A percentile compares a stretch with the other conserved stretches of the same genome.
phyloP scores from a whole-genome alignment of 92 coral and sea anemone species.

The Diadumene lineata region DNA sequence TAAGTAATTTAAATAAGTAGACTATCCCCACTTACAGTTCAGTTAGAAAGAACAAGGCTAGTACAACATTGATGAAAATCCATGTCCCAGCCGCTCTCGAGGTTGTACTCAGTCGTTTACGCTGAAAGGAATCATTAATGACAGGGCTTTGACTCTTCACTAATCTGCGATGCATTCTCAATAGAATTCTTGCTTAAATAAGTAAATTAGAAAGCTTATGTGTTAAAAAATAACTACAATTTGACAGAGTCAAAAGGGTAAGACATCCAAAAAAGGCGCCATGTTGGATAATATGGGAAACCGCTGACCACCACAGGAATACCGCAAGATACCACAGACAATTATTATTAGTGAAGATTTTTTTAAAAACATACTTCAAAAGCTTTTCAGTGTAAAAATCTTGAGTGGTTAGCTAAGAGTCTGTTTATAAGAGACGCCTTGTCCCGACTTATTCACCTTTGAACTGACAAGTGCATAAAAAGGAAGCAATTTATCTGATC shows the following conservation, averaged over 20 bases:
- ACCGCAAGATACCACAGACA: neutral
- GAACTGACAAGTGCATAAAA: neutral
- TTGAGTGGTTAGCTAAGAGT: neutral
- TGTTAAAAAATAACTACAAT: neutral
- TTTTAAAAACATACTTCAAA: neutral
- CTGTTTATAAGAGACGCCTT: too few relatives aligned
- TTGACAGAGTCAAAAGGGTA: neutral
- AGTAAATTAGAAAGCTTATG: neutral
- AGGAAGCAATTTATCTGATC: neutral
- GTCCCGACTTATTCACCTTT: slow-evolving; percentile 1
- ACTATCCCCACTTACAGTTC: slow-evolving; percentile 68
- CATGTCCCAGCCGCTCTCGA: slow-evolving; percentile 88
- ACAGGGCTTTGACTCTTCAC: slow-evolving; percentile 71
- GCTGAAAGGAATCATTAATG: slow-evolving; percentile 60
- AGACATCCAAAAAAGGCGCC: slow-evolving; percentile 8
- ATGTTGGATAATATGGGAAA: slow-evolving; percentile 7
- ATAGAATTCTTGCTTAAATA: neutral
- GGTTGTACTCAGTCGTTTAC: slow-evolving; percentile 63
- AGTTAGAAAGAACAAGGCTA: slow-evolving; percentile 65
- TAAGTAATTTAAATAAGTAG: neutral
- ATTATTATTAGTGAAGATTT: neutral
- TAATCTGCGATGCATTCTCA: slow-evolving; percentile 63
- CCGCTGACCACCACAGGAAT: slow-evolving; percentile 34
- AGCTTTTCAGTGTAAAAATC: neutral
- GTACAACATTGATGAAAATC: slow-evolving; percentile 74